These are phyloP conservation scores for Ciconia stormi DNA, from an alignment of 2,113 vertebrate species.

Conservation along the genomic window DNA sequence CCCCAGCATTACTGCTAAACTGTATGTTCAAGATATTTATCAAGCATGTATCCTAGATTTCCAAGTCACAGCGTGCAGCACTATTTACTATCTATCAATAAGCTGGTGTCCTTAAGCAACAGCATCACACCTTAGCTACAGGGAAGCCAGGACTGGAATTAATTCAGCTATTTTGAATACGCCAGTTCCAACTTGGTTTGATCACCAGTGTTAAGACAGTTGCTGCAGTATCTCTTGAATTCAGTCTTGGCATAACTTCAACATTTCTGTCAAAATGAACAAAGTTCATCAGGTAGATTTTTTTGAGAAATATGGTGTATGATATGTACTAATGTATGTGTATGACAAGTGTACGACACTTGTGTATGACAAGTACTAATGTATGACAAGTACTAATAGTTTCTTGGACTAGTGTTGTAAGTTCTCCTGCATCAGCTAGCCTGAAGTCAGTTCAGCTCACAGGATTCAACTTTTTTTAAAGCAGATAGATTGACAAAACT, in stretches of 20 bases:
- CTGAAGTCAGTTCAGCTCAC: not conserved
- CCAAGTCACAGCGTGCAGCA: not conserved
- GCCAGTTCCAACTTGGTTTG: not conserved
- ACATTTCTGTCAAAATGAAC: not conserved
- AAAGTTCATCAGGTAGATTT: not conserved
- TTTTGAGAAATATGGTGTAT: not conserved
- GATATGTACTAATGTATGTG: too few species aligned
- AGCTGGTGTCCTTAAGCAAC: not conserved
- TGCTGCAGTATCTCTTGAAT: not conserved
- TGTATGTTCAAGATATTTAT: not conserved
- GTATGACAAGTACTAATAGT: not conserved
- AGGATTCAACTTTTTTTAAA: not conserved
- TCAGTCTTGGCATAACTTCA: not conserved
- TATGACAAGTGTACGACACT: too few species aligned
- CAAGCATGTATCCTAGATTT: not conserved
- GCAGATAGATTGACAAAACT: not conserved
- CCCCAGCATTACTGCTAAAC: not conserved
- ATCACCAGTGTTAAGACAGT: not conserved
- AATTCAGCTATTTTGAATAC: not conserved
- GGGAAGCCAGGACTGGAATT: not conserved
- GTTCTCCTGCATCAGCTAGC: not conserved
- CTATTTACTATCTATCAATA: not conserved
- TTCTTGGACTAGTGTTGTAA: not conserved
- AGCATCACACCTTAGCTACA: not conserved
- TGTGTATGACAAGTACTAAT: too few species aligned